Conservation (phyloP, 2,888 invertebrate species). For the Rhingia campestris region DNA sequence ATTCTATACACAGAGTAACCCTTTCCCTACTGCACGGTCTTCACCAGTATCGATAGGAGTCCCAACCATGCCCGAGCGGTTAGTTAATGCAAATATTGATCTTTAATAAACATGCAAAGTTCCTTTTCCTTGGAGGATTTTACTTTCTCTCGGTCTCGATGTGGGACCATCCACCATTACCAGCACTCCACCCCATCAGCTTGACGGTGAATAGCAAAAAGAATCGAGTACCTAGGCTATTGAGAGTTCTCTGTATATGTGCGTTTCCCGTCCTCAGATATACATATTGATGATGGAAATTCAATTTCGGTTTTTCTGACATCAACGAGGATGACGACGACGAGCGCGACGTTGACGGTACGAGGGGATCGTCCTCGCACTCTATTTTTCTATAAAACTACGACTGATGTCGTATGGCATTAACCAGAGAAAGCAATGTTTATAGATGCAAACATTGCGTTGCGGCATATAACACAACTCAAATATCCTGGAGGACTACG, state of each 20-base stretch:
- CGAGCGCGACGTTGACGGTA: too few species aligned
- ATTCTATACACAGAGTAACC: slow-evolving; percentile 44
- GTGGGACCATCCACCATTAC: slow-evolving; percentile 13
- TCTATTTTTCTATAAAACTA: slow-evolving; percentile 26
- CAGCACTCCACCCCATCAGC: not conserved
- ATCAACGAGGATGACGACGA: too few species aligned
- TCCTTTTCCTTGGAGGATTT: slow-evolving; percentile 69
- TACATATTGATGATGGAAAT: slow-evolving; percentile 66
- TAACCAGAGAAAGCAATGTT: slow-evolving; percentile 60
- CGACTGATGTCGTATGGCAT: slow-evolving; percentile 23
- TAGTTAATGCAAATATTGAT: slow-evolving; percentile 74
- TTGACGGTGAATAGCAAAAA: not conserved
- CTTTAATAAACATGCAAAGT: slow-evolving; percentile 74
- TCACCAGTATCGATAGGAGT: slow-evolving; percentile 7
- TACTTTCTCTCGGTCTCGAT: slow-evolving; percentile 48
- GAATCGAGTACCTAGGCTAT: slow-evolving; percentile 17
- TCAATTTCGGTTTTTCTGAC: slow-evolving; percentile 62
- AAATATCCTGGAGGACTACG: slow-evolving; percentile 64
- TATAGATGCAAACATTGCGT: slow-evolving; percentile 69
- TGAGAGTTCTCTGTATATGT: slow-evolving; percentile 9
- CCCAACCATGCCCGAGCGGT: slow-evolving; percentile 51
- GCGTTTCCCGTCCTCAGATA: slow-evolving; percentile 13
- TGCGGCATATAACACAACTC: slow-evolving; percentile 57
- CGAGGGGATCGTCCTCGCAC: slow-evolving; percentile 6
- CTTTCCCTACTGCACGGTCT: slow-evolving; percentile 8